phyloP scores from a whole-genome alignment of 2,888 invertebrate genomes.

The Leucozona laternaria region DNA sequence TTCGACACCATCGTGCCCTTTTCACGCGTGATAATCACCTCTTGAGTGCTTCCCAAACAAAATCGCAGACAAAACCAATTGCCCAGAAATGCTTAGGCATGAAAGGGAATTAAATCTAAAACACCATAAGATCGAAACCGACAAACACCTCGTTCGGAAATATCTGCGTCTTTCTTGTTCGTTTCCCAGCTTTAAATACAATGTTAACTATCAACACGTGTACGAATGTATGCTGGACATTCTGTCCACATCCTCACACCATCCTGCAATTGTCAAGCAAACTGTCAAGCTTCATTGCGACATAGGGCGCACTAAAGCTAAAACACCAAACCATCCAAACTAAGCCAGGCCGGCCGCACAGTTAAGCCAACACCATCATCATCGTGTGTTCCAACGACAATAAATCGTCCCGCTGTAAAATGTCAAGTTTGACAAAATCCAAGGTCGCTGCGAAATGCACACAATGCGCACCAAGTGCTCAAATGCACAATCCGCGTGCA shows the following conservation, averaged over 20 bases:
- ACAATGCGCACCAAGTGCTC: slow-evolving; percentile 32
- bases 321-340: not conserved
- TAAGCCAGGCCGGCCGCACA: not conserved
- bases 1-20: slow-evolving; percentile 68
- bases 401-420: slow-evolving; percentile 73
- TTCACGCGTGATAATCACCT: slow-evolving; percentile 66
- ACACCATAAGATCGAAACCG: slow-evolving; percentile 36
- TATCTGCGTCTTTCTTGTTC: not conserved
- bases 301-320: slow-evolving; percentile 34
- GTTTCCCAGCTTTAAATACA: not conserved
- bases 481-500: slow-evolving; percentile 46
- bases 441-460: slow-evolving; percentile 70
- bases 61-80: slow-evolving; percentile 52
- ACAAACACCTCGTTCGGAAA: slow-evolving; percentile 17
- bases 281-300: slow-evolving; percentile 55
- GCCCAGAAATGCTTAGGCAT: slow-evolving; percentile 62
- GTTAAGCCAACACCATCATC: slow-evolving; percentile 32
- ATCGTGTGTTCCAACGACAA: slow-evolving; percentile 47
- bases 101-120: slow-evolving; percentile 69
- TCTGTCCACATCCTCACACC: slow-evolving; percentile 70
- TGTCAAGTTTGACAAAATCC: slow-evolving; percentile 76
- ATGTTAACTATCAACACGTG: slow-evolving; percentile 50
- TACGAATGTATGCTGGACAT: slow-evolving; percentile 68
- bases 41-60: not conserved
- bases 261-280: slow-evolving; percentile 67